Percentiles rank a stretch among this genome's conserved stretches.
These are phyloP conservation scores for Eupithecia inturbata DNA, from an alignment of 2,888 invertebrate genomes.

Conservation along the genomic window DNA sequence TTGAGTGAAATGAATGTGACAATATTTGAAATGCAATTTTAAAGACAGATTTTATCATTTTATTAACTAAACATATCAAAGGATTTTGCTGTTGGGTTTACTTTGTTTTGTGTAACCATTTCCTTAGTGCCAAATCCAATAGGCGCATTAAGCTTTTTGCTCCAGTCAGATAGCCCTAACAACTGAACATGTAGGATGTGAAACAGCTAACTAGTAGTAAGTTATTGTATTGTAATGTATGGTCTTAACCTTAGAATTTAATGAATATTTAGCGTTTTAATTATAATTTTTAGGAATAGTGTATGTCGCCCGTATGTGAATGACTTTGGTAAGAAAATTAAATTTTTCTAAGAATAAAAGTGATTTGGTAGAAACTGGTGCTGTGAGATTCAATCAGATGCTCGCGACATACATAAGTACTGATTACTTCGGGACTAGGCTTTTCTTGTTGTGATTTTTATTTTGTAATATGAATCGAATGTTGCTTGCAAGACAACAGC, in stretches of 20 bases:
- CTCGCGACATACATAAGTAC: constrained; percentile 75
- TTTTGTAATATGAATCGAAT: constrained; percentile 63
- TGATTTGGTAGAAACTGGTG: constrained; percentile 72
- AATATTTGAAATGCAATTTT: constrained; percentile 32
- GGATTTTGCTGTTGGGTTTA: constrained; percentile 29
- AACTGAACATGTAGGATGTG: constrained; percentile 76
- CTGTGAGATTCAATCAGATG: constrained; percentile 79
- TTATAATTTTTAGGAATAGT: constrained; percentile 65
- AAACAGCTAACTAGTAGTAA: constrained; percentile 75
- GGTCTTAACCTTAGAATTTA: constrained; percentile 73
- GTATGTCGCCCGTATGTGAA: constrained; percentile 80
- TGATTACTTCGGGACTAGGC: constrained; percentile 66
- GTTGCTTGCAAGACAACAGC: constrained; percentile 73
- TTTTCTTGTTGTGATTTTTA: constrained; percentile 66
- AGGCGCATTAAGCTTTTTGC: constrained; percentile 56
- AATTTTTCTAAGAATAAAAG: constrained; percentile 43
- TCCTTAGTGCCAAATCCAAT: constrained; percentile 67
- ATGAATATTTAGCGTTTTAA: constrained; percentile 71
- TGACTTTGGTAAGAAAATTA: constrained; percentile 54
- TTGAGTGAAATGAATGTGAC: constrained; percentile 29
- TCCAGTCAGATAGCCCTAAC: constrained; percentile 49
- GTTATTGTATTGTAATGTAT: constrained; percentile 79
- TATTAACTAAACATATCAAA: constrained; percentile 61
- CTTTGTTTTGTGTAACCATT: constrained; percentile 30
- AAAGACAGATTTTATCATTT: constrained; percentile 30